Evolutionary conservation across 1,140 invertebrate genomes (phyloP).

Genomic region (Asbolus verrucosus): DNA sequence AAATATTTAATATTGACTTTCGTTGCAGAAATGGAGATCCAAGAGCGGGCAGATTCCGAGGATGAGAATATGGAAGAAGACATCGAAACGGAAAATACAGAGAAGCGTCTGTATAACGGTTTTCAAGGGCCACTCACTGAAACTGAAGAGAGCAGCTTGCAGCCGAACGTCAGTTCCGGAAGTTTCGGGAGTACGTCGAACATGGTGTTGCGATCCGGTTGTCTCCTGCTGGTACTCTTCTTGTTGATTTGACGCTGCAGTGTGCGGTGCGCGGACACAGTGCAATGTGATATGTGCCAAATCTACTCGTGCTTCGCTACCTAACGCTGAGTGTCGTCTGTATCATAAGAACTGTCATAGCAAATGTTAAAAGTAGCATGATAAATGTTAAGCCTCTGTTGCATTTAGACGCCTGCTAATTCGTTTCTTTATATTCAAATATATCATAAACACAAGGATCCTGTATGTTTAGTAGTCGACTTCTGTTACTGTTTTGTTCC

Average conservation of each 20-base stretch:
- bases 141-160: slow-evolving; percentile 55
- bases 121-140: slow-evolving; percentile 61
- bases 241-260: slow-evolving; percentile 53
- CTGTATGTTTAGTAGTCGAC: slow-evolving; percentile 40
- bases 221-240: slow-evolving; percentile 54
- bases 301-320: slow-evolving; percentile 64
- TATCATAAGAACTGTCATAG: slow-evolving; percentile 52
- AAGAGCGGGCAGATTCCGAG: slow-evolving; percentile 56
- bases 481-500: slow-evolving; percentile 22
- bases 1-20: slow-evolving; percentile 38
- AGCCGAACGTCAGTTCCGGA: slow-evolving; percentile 49
- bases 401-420: slow-evolving; percentile 40
- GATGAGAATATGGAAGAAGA: slow-evolving; percentile 57
- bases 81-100: slow-evolving; percentile 52
- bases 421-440: slow-evolving; percentile 17
- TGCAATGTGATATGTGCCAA: slow-evolving; percentile 65
- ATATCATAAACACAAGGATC: slow-evolving; percentile 31
- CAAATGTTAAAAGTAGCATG: slow-evolving; percentile 46
- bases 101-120: slow-evolving; percentile 60
- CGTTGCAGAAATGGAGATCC: slow-evolving; percentile 63
- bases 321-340: slow-evolving; percentile 58
- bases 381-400: slow-evolving; percentile 46
- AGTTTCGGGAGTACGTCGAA: slow-evolving; percentile 46
- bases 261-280: slow-evolving; percentile 55
- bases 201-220: slow-evolving; percentile 47